Base-by-base conservation (phyloP, 92 coral and sea anemone species). In the Actinostola sp. region DNA sequence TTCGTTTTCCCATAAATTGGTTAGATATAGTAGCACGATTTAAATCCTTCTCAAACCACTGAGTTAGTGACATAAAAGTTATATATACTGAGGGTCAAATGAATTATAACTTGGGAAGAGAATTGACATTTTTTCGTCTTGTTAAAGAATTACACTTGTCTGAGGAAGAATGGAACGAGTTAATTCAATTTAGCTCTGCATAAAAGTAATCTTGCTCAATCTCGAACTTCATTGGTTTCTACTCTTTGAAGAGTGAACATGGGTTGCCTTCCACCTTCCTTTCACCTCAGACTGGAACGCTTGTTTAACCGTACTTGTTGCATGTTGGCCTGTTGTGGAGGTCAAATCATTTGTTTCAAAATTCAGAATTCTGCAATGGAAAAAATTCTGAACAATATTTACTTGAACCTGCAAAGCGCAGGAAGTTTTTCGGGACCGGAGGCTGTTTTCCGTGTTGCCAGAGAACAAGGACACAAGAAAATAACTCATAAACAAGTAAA, bases 251-350 rank as follows among this genome's bases (percentile, higher is more conserved):
- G 42, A 11, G 42, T 36, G 42, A 36, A 36, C 42, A 43, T 72
- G 78, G 78, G 66, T 76, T 76, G 74, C 66, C 55, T 59, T 2
- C 61, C 82, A 8, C 16, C 67, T 26, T 77, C 69, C 23, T 27
- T 29, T 34, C 28, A 46, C 11, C 23, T 68, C 1, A 62, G 44
- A 58, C 31, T 80, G 0, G 79, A 80, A 0, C 77, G 63, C 8
- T 14, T 80, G 24, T 54, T 80, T 21, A 71, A 56, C 34, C 35
- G 64, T 1, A 20, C 45, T 7, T 46, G 63, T 0, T 74, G 43
- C 7, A 53, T 61, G 9, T 30, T 49, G 1, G 57, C 79, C 15
- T 61, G 70, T 29, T 42, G 79, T 35, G 69, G 71, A 1, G 61
- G 50, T 12, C 15, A 45, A 61, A 54, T 66, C 0, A 55, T 56